A percentile compares a stretch with the other conserved stretches of the same genome.
Evolutionary conservation across 92 coral and sea anemone species (phyloP).

Genomic region (Epizoanthus ramosus): DNA sequence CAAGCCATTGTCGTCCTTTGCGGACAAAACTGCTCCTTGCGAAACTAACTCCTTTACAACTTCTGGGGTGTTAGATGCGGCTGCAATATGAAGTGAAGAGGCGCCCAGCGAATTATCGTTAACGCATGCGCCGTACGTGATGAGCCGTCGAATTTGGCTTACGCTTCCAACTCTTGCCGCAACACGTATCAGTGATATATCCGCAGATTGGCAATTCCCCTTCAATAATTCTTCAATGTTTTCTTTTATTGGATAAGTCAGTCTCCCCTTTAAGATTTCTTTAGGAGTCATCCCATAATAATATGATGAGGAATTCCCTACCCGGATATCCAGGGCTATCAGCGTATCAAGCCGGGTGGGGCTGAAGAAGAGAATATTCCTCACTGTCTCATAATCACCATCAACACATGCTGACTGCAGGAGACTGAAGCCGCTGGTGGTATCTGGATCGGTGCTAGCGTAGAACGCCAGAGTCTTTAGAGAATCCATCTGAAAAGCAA

Average conservation of each 20-base stretch:
- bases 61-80: background rate
- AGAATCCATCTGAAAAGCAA: background rate
- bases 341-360: background rate
- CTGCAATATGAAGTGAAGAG: background rate
- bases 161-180: background rate
- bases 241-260: background rate
- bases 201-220: background rate
- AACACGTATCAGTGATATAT: background rate
- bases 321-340: background rate
- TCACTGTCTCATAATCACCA: background rate
- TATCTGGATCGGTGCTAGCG: background rate
- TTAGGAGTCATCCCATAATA: background rate
- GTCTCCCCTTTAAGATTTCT: background rate
- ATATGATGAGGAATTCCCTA: background rate
- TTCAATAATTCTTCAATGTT: background rate
- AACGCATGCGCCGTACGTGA: background rate
- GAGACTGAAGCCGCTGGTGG: slow-evolving; percentile 2
- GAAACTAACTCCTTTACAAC: background rate
- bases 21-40: background rate
- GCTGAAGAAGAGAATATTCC: background rate
- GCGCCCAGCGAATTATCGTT: background rate
- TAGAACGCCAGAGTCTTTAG: slow-evolving; percentile 6
- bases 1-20: background rate
- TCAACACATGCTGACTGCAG: slow-evolving; percentile 9
- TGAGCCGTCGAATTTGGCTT: background rate